Percentiles rank a stretch among this genome's conserved stretches.
Conservation (phyloP, 2,113 vertebrate species). For the Alouatta palliata region DNA sequence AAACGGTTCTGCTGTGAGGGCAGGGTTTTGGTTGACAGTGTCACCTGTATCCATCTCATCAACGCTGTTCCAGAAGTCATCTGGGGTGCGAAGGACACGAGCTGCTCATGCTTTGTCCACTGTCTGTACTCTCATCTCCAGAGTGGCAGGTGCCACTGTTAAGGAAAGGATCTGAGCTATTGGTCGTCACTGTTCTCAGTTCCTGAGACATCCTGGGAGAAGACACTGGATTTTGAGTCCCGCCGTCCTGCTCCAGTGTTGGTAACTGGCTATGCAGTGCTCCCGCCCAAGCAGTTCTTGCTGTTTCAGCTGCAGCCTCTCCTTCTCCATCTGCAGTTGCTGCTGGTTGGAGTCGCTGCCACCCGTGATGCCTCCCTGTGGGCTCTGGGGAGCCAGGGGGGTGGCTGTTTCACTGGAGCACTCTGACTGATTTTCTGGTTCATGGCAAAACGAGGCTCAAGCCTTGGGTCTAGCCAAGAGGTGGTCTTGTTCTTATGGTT, state of each 20-base stretch:
- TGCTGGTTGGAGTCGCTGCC: conserved; percentile 86
- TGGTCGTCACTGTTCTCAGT: conserved; percentile 97
- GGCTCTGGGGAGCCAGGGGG: too few relatives aligned
- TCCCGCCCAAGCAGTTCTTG: conserved; percentile 98
- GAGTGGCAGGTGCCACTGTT: conserved; percentile 99
- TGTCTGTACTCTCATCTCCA: conserved; percentile 98
- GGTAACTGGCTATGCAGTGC: conserved; percentile 96
- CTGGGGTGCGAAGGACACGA: conserved; percentile 98
- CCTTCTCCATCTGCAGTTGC: conserved; percentile 96
- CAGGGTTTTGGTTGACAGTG: conserved; percentile 92
- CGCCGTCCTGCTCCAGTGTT: conserved; percentile 95
- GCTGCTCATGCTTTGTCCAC: conserved; percentile 98
- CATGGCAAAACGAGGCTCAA: conserved; percentile 81
- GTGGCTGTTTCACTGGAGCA: conserved; percentile 87
- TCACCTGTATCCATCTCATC: conserved; percentile 99
- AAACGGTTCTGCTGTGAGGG: conserved; percentile 95
- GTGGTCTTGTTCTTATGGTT: too few relatives aligned
- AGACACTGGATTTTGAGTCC: conserved; percentile 93
- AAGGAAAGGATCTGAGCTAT: conserved; percentile 98
- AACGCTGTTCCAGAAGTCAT: conserved; percentile 98
- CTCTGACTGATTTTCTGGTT: conserved; percentile 97
- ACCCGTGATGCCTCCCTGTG: conserved; percentile 87
- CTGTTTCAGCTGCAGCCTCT: conserved; percentile 94
- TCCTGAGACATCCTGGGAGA: conserved; percentile 97
- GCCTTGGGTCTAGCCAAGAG: too few relatives aligned